A percentile compares a stretch with the other conserved stretches of the same genome.
Evolutionary conservation across 2,888 invertebrate genomes (phyloP).

Genomic region (Sturmia bella): DNA sequence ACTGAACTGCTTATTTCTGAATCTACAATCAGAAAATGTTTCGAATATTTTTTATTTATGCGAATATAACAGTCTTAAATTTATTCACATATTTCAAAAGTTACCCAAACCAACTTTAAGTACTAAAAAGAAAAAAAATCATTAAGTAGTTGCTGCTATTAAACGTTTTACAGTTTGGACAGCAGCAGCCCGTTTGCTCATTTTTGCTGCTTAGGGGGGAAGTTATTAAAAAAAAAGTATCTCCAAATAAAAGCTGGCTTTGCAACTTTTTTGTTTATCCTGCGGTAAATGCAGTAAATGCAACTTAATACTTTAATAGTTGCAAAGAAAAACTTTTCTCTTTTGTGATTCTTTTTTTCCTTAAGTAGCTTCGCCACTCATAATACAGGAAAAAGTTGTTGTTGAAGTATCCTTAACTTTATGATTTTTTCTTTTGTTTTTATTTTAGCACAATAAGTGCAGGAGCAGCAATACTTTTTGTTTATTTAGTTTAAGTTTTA

Average conservation of each 20-base stretch:
- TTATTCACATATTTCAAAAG: no score
- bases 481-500: not conserved
- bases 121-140: no score
- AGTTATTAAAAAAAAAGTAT: not conserved
- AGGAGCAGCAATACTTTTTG: conserved; percentile 76
- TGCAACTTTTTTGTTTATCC: conserved; percentile 55
- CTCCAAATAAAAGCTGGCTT: conserved; percentile 42
- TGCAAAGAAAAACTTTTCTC: conserved; percentile 75
- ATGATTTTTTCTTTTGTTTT: conserved; percentile 55
- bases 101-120: no score
- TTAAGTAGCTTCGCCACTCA: conserved; percentile 74
- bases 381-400: conserved; percentile 58
- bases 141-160: conserved; percentile 9
- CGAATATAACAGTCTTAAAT: no score
- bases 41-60: no score
- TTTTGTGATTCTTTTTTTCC: conserved; percentile 58
- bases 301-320: conserved; percentile 80
- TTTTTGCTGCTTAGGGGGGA: not conserved
- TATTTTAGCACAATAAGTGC: conserved; percentile 73
- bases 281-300: conserved; percentile 72
- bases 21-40: no score
- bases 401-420: conserved; percentile 51
- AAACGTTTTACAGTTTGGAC: conserved; percentile 6
- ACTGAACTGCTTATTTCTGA: no score
- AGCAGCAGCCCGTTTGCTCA: not conserved